These are phyloP conservation scores for Pomacea maculata DNA, from an alignment of 1,140 invertebrate genomes.

Conservation along the genomic window DNA sequence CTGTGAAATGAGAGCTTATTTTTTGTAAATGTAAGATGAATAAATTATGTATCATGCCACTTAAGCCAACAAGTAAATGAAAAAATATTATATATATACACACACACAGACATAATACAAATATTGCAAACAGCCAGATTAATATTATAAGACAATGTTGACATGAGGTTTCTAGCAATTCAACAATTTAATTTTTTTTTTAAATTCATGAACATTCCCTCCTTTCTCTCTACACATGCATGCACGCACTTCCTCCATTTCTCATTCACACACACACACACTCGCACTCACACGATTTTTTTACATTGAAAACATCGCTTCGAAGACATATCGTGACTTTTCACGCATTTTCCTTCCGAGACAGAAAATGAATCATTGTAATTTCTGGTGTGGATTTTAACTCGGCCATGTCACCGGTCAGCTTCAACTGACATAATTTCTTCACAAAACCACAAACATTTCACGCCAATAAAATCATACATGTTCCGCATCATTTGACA, in stretches of 20 bases:
- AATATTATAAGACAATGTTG: too few species aligned
- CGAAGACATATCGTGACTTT: neutral
- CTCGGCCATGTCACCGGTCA: neutral
- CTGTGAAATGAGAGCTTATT: neutral
- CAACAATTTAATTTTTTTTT: neutral
- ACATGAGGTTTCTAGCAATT: too few species aligned
- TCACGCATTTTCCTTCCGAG: neutral
- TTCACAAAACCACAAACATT: neutral
- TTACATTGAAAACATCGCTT: neutral
- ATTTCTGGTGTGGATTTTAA: too few species aligned
- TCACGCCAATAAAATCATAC: slow-evolving; percentile 1
- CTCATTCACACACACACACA: neutral
- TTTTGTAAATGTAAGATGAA: neutral
- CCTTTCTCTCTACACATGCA: slow-evolving; percentile 20
- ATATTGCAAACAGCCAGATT: neutral
- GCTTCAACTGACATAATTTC: neutral
- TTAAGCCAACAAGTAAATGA: neutral
- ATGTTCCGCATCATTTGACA: slow-evolving; percentile 13
- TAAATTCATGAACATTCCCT: too few species aligned
- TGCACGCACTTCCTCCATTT: slow-evolving; percentile 8
- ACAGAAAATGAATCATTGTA: neutral
- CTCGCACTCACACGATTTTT: neutral
- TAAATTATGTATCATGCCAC: neutral
- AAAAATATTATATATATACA: neutral
- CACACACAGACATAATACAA: neutral